phyloP scores from a whole-genome alignment of 2,113 vertebrate species.

The Columba janthina region DNA sequence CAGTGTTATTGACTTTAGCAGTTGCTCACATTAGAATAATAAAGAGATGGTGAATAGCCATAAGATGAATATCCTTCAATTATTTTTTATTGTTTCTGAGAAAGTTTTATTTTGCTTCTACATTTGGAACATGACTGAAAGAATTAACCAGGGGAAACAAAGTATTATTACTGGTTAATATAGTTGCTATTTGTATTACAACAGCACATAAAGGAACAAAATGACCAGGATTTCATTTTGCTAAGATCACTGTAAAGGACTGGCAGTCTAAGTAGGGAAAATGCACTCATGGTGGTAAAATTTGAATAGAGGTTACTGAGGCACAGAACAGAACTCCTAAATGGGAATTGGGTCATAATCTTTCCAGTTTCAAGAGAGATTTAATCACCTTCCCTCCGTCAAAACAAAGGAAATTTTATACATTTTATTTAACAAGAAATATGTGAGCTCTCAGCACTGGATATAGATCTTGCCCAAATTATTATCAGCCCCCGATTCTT shows the following conservation, averaged over 20 bases:
- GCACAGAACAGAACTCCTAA: neutral
- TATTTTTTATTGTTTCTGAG: neutral
- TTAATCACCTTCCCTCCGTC: neutral
- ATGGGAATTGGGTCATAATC: neutral
- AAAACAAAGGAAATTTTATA: neutral
- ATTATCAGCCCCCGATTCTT: neutral
- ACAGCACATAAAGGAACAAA: neutral
- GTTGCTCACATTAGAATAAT: neutral
- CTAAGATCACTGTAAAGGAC: neutral
- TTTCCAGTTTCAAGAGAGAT: neutral
- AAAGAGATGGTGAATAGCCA: neutral
- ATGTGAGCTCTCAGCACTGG: neutral
- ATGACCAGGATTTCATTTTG: neutral
- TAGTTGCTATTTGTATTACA: neutral
- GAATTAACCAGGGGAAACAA: neutral
- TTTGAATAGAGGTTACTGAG: neutral
- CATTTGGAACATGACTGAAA: neutral
- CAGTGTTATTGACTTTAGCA: neutral
- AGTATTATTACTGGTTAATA: neutral
- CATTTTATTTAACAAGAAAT: neutral
- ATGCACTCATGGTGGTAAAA: neutral
- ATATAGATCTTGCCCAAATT: neutral
- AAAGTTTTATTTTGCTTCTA: neutral
- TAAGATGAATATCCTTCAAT: neutral
- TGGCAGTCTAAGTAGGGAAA: neutral